Percentiles rank a stretch among this genome's conserved stretches.
These are phyloP conservation scores for Pteropus alecto DNA, from an alignment of 2,113 vertebrate genomes.

Conservation along the genomic window DNA sequence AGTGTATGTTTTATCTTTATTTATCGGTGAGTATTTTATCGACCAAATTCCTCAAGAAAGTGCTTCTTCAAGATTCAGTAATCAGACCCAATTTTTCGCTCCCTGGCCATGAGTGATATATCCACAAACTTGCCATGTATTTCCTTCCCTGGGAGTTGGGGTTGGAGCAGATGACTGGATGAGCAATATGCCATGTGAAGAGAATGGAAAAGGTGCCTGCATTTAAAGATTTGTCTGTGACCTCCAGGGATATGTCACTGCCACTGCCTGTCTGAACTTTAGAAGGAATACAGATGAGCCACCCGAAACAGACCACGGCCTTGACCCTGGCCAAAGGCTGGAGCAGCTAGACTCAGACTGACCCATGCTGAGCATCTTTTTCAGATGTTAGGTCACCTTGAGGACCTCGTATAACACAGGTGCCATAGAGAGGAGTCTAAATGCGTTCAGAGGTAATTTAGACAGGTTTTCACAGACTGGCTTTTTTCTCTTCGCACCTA, in stretches of 20 bases:
- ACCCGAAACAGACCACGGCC: rapidly evolving
- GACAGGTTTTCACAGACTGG: neutral
- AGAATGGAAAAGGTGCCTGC: neutral
- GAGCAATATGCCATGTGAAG: neutral
- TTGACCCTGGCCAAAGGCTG: neutral
- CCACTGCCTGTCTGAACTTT: neutral
- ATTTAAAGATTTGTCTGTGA: neutral
- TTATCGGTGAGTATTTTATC: neutral
- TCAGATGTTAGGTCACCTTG: neutral
- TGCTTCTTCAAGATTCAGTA: neutral
- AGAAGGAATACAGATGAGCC: neutral
- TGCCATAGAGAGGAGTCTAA: neutral
- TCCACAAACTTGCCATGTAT: neutral
- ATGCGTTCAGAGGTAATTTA: no score
- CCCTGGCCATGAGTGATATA: no score
- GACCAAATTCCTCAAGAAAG: neutral
- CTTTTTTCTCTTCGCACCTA: neutral
- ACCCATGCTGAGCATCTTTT: rapidly evolving
- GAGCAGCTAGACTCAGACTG: neutral
- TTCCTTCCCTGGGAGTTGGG: neutral
- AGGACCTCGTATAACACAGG: neutral
- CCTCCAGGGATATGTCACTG: no score
- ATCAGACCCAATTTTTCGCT: neutral
- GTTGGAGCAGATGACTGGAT: neutral
- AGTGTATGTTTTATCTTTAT: neutral